Evolutionary conservation across 2,113 vertebrate genomes (phyloP).

Genomic region (Holacanthus passer): DNA sequence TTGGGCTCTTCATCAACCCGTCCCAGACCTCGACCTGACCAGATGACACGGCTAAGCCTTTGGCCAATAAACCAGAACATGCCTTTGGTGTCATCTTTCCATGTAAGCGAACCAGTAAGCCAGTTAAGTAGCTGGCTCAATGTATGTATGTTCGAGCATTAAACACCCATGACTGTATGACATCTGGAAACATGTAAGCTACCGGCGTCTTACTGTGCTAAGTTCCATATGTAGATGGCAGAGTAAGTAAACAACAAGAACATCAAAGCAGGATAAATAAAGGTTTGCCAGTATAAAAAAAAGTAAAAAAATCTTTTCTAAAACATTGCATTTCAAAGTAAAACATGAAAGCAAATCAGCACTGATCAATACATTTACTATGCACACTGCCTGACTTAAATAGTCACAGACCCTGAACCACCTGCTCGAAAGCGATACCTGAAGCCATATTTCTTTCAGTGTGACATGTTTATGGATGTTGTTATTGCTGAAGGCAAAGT

Average conservation of each 20-base stretch:
- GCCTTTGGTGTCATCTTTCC: constrained; percentile 36
- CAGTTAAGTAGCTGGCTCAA: constrained; percentile 31
- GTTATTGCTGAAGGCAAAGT: constrained; percentile 45
- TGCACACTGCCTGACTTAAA: background rate
- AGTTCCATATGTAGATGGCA: background rate
- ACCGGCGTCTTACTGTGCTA: background rate
- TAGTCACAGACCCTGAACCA: background rate
- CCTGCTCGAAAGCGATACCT: constrained; percentile 31
- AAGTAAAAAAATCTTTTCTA: background rate
- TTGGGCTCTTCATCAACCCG: background rate
- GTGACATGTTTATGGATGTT: constrained; percentile 67
- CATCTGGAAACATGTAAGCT: constrained; percentile 12
- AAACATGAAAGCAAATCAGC: background rate
- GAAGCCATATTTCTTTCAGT: constrained; percentile 27
- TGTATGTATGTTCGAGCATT: constrained; percentile 34
- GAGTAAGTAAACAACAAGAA: background rate
- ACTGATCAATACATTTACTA: background rate
- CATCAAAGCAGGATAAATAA: background rate
- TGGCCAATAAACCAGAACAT: constrained; percentile 17
- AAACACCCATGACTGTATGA: constrained; percentile 3
- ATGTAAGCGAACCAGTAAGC: constrained; percentile 31
- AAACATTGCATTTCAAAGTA: background rate
- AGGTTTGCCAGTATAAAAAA: background rate
- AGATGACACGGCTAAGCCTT: constrained; percentile 9
- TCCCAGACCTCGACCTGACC: constrained; percentile 16